Base-by-base conservation (phyloP, 2,888 invertebrate genomes). In the Sericinus montela region DNA sequence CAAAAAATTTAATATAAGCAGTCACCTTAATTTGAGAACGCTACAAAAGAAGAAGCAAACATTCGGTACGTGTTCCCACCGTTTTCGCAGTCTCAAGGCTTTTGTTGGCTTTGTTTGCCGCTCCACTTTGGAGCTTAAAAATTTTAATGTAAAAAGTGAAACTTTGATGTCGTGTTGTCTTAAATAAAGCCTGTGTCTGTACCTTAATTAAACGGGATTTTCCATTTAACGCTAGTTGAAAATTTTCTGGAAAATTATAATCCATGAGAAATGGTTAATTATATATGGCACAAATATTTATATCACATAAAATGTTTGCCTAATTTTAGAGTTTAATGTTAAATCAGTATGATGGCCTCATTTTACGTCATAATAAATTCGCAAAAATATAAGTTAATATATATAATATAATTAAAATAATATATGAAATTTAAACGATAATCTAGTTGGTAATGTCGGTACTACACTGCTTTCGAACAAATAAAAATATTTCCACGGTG, bases 201-300 rank as follows among this genome's bases (percentile, higher is more conserved):
- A 23, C 39, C 25, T 49, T 49, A 49, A 49, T 49, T 49, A 49
- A 49, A 44, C 34, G 39, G 49, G 37, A 48, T 48, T 44, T 48
- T 35, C 44, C 11, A 15, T 34, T 48, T 38, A 75, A 16, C 19
- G 11, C 25, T 9, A 69, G 75, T 80, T 37, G 32, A 35, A 32
- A 39, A 11, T 38, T 3, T 42, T 23, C 14, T 32, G 43, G 23
- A 13, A 38, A 44, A 13, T 25, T 44, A 50, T 48, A 52, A 37
- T 44, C 38, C 32, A 36, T 15, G n/a, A 16, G 19, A 45, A 32
- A 23, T 41, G 30, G 10, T 15, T 45, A 41, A 45, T 41, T 45
- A 36, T 19, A 13, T n/a, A 16, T 19, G 28, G 34, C 6, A 30
- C 34, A 14, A 8, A 6, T 28, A 25, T 11, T 40, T 46, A 45